Conservation (phyloP, 2,888 invertebrate genomes). For the Anthophora plumipes region DNA sequence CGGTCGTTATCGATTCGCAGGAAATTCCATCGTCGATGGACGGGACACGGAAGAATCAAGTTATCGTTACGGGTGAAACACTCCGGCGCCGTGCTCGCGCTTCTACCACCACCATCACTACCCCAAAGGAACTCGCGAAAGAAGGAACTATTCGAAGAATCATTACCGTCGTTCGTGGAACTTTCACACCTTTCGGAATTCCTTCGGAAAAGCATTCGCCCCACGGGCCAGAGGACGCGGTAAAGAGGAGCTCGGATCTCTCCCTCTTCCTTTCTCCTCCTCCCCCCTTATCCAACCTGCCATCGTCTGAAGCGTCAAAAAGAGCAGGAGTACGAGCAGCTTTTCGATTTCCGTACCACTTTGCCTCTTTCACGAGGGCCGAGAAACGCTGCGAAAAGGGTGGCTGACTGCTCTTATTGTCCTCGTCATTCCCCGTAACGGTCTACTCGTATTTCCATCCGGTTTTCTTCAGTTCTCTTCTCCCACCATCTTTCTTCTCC, state of each 20-base stretch:
- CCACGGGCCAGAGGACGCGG: not conserved
- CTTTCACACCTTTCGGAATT: constrained; percentile 52
- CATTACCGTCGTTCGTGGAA: constrained; percentile 54
- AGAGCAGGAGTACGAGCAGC: constrained; percentile 52
- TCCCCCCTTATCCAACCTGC: not conserved
- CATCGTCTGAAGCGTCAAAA: constrained; percentile 56
- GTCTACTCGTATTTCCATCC: constrained; percentile 63
- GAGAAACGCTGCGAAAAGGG: constrained; percentile 44
- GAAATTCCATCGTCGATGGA: constrained; percentile 6
- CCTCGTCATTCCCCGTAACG: constrained; percentile 58
- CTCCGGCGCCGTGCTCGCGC: not conserved
- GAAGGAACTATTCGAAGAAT: constrained; percentile 54
- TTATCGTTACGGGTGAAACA: constrained; percentile 53
- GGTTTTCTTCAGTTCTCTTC: constrained; percentile 40
- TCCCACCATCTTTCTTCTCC: constrained; percentile 4
- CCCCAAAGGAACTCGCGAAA: constrained; percentile 18
- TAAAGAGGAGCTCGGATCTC: not conserved
- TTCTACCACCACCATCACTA: not conserved
- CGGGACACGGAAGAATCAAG: constrained; percentile 44
- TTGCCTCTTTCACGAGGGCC: constrained; percentile 50
- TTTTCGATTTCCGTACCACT: constrained; percentile 66
- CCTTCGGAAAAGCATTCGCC: constrained; percentile 23
- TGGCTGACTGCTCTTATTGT: constrained; percentile 59
- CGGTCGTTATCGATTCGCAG: constrained; percentile 38
- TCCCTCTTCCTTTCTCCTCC: not conserved